Evolutionary conservation across 2,888 invertebrate species (phyloP).

Genomic region (Hipparchia semele): DNA sequence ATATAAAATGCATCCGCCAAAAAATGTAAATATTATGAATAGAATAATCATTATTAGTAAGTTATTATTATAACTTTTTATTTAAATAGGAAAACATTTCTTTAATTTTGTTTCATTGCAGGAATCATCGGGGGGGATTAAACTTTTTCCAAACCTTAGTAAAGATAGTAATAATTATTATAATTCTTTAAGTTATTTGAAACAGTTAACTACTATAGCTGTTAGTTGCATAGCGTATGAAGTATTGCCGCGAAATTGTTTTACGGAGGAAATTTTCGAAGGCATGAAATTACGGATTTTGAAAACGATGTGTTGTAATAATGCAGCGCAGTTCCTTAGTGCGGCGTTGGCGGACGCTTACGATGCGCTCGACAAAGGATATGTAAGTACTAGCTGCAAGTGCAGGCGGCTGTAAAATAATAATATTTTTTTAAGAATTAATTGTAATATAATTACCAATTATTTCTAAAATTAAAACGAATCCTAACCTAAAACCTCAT

Average conservation of each 20-base stretch:
- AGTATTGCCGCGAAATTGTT: conserved; percentile 62
- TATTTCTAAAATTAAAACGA: no score
- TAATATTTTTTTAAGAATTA: no score
- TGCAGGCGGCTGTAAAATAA: no score
- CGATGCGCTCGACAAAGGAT: conserved; percentile 73
- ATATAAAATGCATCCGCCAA: no score
- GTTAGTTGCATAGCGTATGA: conserved; percentile 66
- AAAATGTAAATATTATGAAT: no score
- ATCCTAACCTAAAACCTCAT: no score
- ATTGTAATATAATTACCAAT: no score
- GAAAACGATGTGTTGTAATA: conserved; percentile 63
- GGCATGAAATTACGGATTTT: conserved; percentile 59
- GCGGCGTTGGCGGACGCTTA: conserved; percentile 63
- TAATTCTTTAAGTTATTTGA: conserved; percentile 69
- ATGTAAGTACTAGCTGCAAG: conserved; percentile 54
- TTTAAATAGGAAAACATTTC: no score
- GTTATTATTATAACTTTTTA: no score
- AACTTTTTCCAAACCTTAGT: conserved; percentile 55
- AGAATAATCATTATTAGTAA: no score
- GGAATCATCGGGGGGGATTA: conserved; percentile 57
- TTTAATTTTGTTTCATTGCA: background rate
- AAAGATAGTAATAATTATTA: conserved; percentile 57
- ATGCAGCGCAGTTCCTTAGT: conserved; percentile 64
- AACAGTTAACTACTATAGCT: conserved; percentile 66
- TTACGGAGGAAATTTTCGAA: conserved; percentile 54